Conservation (phyloP, 2,113 vertebrate genomes). For the Puma concolor region DNA sequence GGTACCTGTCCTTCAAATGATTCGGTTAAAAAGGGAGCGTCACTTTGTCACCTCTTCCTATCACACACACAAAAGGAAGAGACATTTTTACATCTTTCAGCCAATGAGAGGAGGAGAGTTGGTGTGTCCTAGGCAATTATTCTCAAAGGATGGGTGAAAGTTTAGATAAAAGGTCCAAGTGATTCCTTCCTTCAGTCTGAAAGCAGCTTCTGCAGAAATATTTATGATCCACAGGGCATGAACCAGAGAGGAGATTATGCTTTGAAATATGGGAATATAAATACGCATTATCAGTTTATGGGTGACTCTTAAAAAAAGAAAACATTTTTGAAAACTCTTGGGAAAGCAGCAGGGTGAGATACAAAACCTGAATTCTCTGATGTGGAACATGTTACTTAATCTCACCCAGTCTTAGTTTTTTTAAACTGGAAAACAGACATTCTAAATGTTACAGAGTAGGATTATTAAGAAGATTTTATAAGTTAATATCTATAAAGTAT, state of each 20-base stretch:
- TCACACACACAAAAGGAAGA: neutral
- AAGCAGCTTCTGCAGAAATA: conserved; percentile 47
- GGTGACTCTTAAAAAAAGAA: conserved; percentile 41
- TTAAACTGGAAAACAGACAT: neutral
- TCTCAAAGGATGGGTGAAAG: conserved; percentile 38
- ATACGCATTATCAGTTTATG: conserved; percentile 34
- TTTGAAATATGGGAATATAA: conserved; percentile 32
- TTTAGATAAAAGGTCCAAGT: conserved; percentile 54
- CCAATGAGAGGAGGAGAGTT: conserved; percentile 41
- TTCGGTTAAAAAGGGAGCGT: neutral
- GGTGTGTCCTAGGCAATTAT: conserved; percentile 47
- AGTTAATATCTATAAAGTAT: neutral
- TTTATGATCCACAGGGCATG: conserved; percentile 42
- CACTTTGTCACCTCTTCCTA: neutral
- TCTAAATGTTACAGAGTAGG: neutral
- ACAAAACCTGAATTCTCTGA: neutral
- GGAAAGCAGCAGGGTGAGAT: neutral
- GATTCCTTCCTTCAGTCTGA: conserved; percentile 52
- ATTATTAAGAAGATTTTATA: neutral
- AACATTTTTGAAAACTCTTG: conserved; percentile 56
- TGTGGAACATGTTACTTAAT: neutral
- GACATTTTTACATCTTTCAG: conserved; percentile 18
- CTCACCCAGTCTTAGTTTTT: neutral
- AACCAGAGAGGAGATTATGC: neutral
- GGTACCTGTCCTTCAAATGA: neutral